phyloP scores from a whole-genome alignment of 2,888 invertebrate species.

The Dorcus parallelipipedus region DNA sequence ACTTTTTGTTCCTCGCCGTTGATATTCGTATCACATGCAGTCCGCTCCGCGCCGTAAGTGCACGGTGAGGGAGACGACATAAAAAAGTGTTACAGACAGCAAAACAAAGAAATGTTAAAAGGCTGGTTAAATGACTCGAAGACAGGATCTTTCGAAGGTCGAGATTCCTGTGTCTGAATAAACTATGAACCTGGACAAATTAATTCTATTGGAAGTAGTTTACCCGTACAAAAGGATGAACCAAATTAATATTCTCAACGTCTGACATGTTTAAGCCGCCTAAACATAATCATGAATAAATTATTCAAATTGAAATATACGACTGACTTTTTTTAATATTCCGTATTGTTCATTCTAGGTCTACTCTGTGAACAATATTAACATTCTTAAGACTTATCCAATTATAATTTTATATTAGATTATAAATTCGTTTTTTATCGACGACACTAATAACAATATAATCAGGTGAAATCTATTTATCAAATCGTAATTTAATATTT shows the following conservation, averaged over 20 bases:
- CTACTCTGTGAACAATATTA: too few relatives aligned
- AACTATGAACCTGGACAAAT: conserved; percentile 1
- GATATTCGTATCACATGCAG: neutral
- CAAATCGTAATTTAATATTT: too few relatives aligned
- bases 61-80: conserved; percentile 28
- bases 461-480: too few relatives aligned
- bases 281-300: neutral
- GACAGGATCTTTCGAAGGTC: conserved; percentile 32
- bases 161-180: conserved; percentile 6
- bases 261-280: neutral
- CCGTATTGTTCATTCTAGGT: too few relatives aligned
- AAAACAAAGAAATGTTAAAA: conserved; percentile 37
- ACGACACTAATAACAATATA: too few relatives aligned
- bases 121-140: conserved; percentile 32
- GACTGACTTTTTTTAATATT: too few relatives aligned
- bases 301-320: neutral
- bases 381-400: too few relatives aligned
- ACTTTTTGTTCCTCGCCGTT: too few relatives aligned
- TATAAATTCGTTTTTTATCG: too few relatives aligned
- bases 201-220: conserved; percentile 3
- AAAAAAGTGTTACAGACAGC: conserved; percentile 38
- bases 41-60: neutral
- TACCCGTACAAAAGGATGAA: neutral
- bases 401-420: too few relatives aligned
- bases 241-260: neutral